Conservation (phyloP, 2,113 vertebrate genomes). For the Theristicus caerulescens region DNA sequence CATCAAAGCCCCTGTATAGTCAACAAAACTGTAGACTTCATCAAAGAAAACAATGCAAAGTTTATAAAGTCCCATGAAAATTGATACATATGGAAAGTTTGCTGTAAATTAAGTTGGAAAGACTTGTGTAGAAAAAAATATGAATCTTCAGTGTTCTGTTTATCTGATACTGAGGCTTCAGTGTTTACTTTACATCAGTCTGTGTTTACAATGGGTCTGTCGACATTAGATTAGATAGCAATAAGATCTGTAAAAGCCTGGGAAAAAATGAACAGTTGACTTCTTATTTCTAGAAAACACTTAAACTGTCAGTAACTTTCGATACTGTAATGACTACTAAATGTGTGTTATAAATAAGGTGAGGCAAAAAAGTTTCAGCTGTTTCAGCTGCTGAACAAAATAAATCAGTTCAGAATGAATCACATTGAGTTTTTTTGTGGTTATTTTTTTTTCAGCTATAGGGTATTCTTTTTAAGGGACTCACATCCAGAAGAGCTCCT, state of each 20-base stretch:
- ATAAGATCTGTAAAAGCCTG: constrained; percentile 32
- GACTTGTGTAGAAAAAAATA: background rate
- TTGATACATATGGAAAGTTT: background rate
- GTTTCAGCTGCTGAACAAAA: background rate
- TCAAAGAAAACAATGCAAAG: background rate
- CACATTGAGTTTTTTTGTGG: background rate
- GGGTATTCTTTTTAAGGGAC: background rate
- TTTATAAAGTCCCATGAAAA: constrained; percentile 5
- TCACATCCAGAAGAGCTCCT: background rate
- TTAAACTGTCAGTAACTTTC: background rate
- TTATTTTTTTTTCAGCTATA: background rate
- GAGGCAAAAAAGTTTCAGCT: background rate
- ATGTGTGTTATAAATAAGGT: background rate
- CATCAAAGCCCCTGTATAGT: background rate
- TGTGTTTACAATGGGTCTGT: constrained; percentile 41
- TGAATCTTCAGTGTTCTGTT: background rate
- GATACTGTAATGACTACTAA: background rate
- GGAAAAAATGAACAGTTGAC: background rate
- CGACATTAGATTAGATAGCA: constrained; percentile 39
- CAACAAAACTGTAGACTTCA: background rate
- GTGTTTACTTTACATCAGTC: constrained; percentile 37
- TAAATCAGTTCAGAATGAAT: background rate
- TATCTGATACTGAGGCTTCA: constrained; percentile 1
- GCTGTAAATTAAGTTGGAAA: background rate
- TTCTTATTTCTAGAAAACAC: background rate